Evolutionary conservation across 2,888 invertebrate genomes (phyloP), one percentile per base, ranked within the genome.

Genomic region (Zonitis immaculata): DNA sequence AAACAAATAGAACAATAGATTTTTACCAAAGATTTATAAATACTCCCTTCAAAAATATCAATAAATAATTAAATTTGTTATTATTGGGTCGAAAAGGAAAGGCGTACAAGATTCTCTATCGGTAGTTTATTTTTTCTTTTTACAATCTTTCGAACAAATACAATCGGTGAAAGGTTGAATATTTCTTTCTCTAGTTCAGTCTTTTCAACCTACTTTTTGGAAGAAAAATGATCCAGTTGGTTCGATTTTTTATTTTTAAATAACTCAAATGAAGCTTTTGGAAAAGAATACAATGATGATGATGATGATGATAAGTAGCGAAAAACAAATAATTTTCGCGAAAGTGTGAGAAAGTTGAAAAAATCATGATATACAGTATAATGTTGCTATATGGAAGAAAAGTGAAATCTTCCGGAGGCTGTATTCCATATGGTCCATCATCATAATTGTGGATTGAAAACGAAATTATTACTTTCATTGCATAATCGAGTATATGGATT

Each of bases 1-100:
- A 22, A 77, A 78, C 54, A 57, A 54, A 54, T 57, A 57, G 59
- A 50, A 48, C 39, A 18, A 35, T 39, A 20, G 11, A 39, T 20
- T 20, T 39, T 9, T 9, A n/a, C 44, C 51, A 49, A 26, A 1
- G 22, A 26, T 18, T 16, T 42, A n/a, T n/a, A n/a, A 44, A 26
- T 16, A 25, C 14, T 18, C 14, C n/a, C 27, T 20, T 45, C 16
- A n/a, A 9, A 2, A 44, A 4, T 3, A 22, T 11, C 6, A 22
- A 3, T 11, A 18, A 25, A 43, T 14, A 18, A 44, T n/a, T 25
- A 25, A 25, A 27, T 26, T 22, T 6, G 12, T 8, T 1, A 5
- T 45, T 45, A 45, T 45, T 45, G 7, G 45, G 45, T 45, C 30
- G 28, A 45, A 28, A 45, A 45, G 16, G 45, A 45, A 45, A 45